These are phyloP conservation scores for Griposia aprilina DNA, from an alignment of 2,888 invertebrate species.

Conservation along the genomic window DNA sequence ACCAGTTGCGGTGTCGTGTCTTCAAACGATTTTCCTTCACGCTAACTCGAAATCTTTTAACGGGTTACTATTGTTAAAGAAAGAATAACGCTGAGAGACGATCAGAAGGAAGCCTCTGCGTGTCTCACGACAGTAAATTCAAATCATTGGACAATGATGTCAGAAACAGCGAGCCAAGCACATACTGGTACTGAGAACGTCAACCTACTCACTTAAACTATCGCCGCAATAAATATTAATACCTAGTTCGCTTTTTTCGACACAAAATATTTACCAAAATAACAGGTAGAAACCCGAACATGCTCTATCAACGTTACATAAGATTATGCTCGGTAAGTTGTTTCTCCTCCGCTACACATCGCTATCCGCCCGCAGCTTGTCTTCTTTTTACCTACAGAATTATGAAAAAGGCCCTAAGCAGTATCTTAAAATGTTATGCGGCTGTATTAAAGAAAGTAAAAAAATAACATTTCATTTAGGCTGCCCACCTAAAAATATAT, in stretches of 20 bases:
- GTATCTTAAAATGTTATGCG: slow-evolving; percentile 63
- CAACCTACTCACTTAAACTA: slow-evolving; percentile 18
- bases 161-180: slow-evolving; percentile 62
- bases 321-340: slow-evolving; percentile 24
- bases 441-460: slow-evolving; percentile 63
- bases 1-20: slow-evolving; percentile 63
- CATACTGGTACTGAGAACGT: slow-evolving; percentile 64
- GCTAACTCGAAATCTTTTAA: slow-evolving; percentile 70
- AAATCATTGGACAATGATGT: slow-evolving; percentile 64
- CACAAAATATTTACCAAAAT: slow-evolving; percentile 23
- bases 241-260: slow-evolving; percentile 2
- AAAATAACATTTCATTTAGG: slow-evolving; percentile 65
- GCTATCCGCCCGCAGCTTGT: slow-evolving; percentile 17
- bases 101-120: slow-evolving; percentile 63
- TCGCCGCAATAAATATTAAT: slow-evolving; percentile 34
- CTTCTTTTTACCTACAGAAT: slow-evolving; percentile 51
- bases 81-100: slow-evolving; percentile 65
- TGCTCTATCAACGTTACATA: slow-evolving; percentile 21
- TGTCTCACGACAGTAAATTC: slow-evolving; percentile 64
- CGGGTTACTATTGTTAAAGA: slow-evolving; percentile 67
- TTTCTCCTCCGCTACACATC: slow-evolving; percentile 20
- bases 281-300: slow-evolving; percentile 7
- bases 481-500: slow-evolving; percentile 63
- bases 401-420: slow-evolving; percentile 56
- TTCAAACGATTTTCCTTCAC: slow-evolving; percentile 70